These are phyloP conservation scores for Sterrhoptilus dennistouni DNA, from an alignment of 2,113 vertebrate genomes.

Conservation along the genomic window DNA sequence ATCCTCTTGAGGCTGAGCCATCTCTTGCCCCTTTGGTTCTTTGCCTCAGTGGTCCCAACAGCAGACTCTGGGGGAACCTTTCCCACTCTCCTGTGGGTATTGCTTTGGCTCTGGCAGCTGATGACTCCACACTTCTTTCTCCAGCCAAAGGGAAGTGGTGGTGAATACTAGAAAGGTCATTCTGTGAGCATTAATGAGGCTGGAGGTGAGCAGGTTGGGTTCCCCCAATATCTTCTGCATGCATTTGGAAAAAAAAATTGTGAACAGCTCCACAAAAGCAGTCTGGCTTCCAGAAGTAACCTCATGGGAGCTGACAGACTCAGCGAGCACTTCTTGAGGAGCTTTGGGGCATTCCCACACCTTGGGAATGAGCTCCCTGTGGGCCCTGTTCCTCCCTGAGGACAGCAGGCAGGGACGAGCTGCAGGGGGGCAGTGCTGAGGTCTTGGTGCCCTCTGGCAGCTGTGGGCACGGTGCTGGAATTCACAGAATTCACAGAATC, in stretches of 20 bases:
- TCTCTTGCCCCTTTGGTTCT: not conserved
- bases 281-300: not conserved
- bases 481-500: not conserved
- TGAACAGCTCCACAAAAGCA: not conserved
- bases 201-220: not conserved
- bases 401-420: not conserved
- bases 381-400: not conserved
- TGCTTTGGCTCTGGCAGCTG: not conserved
- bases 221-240: not conserved
- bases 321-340: not conserved
- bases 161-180: not conserved
- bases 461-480: not conserved
- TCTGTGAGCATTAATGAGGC: not conserved
- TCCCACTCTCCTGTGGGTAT: not conserved
- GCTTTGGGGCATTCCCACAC: not conserved
- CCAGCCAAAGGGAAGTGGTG: not conserved
- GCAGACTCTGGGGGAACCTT: not conserved
- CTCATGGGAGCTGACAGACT: not conserved
- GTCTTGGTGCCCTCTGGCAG: not conserved
- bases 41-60: not conserved
- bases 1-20: not conserved
- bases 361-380: not conserved
- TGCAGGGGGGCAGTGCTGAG: not conserved
- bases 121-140: not conserved
- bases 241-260: not conserved